These are phyloP conservation scores for Plemyria rubiginata DNA, from an alignment of 2,888 invertebrate species.

Conservation along the genomic window DNA sequence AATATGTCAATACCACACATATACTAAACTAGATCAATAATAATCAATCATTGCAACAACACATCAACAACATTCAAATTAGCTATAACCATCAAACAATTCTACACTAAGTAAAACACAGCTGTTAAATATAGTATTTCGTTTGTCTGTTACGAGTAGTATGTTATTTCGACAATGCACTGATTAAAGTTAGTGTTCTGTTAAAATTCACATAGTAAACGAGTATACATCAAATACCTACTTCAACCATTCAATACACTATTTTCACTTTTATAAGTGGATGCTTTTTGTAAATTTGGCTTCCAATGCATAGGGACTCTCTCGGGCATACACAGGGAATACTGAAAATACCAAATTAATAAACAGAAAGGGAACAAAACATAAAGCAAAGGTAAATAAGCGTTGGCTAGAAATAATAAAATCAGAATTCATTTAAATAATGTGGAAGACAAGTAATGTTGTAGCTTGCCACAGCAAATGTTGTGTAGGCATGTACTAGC, in stretches of 20 bases:
- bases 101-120: constrained; percentile 75
- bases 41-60: constrained; percentile 75
- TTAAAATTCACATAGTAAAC: constrained; percentile 52
- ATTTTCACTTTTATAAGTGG: constrained; percentile 85
- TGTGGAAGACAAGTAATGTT: constrained; percentile 13
- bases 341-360: constrained; percentile 76
- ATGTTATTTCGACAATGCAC: constrained; percentile 51
- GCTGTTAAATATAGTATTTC: constrained; percentile 39
- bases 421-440: constrained; percentile 10
- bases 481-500: constrained; percentile 20
- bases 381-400: constrained; percentile 44
- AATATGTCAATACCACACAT: constrained; percentile 66
- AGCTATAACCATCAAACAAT: constrained; percentile 81
- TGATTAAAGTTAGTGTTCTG: constrained; percentile 43
- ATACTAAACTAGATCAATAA: constrained; percentile 70
- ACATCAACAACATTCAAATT: constrained; percentile 81
- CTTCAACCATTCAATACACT: constrained; percentile 84
- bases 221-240: constrained; percentile 60
- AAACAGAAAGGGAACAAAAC: constrained; percentile 59
- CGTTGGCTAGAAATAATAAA: constrained; percentile 36
- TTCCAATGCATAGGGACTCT: constrained; percentile 84
- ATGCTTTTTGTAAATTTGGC: constrained; percentile 84
- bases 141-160: constrained; percentile 54
- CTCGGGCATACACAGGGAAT: constrained; percentile 84
- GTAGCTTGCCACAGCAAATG: constrained; percentile 30